phyloP scores from a whole-genome alignment of 2,888 invertebrate species.

The Cactoblastis cactorum region DNA sequence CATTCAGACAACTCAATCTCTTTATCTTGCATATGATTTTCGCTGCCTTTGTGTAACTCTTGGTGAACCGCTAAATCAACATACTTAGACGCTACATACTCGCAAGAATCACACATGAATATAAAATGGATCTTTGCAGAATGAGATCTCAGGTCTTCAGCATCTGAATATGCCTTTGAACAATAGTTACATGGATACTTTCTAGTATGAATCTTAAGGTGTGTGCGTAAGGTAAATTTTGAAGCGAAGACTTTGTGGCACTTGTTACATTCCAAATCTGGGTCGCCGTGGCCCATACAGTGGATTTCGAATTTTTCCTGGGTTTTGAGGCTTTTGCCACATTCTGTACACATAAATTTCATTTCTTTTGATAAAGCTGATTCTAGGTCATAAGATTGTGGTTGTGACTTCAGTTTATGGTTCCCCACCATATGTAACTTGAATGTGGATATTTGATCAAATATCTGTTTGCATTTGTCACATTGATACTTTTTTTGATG shows the following conservation, averaged over 20 bases:
- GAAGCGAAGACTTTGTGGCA: constrained; percentile 72
- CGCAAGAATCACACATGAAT: constrained; percentile 45
- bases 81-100: constrained; percentile 33
- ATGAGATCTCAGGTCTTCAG: constrained; percentile 42
- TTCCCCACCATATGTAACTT: constrained; percentile 53
- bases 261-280: constrained; percentile 61
- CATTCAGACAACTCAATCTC: constrained; percentile 34
- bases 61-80: constrained; percentile 37
- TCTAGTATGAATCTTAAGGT: constrained; percentile 58
- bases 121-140: constrained; percentile 42
- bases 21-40: constrained; percentile 19
- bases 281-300: constrained; percentile 63
- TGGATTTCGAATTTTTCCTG: constrained; percentile 59
- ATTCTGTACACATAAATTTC: constrained; percentile 52
- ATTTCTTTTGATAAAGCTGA: constrained; percentile 26
- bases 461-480: constrained; percentile 65
- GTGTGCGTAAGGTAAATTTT: constrained; percentile 61
- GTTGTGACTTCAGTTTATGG: constrained; percentile 28
- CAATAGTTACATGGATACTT: constrained; percentile 52
- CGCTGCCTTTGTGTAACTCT: constrained; percentile 24
- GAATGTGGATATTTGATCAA: constrained; percentile 52
- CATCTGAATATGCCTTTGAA: constrained; percentile 40
- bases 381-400: constrained; percentile 18
- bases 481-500: constrained; percentile 61
- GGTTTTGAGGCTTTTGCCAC: constrained; percentile 57